Conservation (phyloP, 2,888 invertebrate species). For the Pteria penguin region DNA sequence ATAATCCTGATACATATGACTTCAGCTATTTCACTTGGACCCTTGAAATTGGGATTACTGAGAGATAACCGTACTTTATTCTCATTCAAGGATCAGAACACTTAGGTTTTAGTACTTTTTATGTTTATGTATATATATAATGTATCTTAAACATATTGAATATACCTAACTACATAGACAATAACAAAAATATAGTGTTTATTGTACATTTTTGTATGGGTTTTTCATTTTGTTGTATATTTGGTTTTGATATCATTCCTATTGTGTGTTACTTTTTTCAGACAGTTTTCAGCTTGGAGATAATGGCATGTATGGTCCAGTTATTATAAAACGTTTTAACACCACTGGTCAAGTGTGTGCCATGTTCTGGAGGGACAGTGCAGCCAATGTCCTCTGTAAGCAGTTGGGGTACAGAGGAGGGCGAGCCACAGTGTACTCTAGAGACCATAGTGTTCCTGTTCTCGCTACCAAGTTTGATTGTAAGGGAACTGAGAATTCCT, state of each 20-base stretch:
- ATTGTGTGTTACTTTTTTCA: slow-evolving; percentile 8
- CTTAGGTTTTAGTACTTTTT: no score
- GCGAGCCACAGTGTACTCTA: slow-evolving; percentile 62
- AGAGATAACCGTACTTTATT: no score
- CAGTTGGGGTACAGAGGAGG: slow-evolving; percentile 63
- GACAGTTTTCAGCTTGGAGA: neutral
- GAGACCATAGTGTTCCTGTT: slow-evolving; percentile 57
- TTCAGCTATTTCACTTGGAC: no score
- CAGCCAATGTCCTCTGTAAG: slow-evolving; percentile 83
- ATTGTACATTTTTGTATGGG: no score
- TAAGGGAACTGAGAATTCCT: slow-evolving; percentile 49
- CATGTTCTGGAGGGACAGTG: slow-evolving; percentile 85
- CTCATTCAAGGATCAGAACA: no score
- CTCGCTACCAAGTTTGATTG: slow-evolving; percentile 61
- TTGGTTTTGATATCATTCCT: neutral
- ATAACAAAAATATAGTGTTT: no score
- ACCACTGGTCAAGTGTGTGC: slow-evolving; percentile 88
- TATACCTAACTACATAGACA: no score
- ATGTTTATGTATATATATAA: no score
- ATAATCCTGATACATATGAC: no score
- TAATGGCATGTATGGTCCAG: slow-evolving; percentile 41
- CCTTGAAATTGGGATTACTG: no score
- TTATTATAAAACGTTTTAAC: slow-evolving; percentile 38
- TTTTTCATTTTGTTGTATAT: neutral
- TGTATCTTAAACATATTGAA: no score